A percentile compares a stretch with the other conserved stretches of the same genome.
These are phyloP conservation scores for Dolomedes plantarius DNA, from an alignment of 2,888 invertebrate genomes.

Conservation along the genomic window DNA sequence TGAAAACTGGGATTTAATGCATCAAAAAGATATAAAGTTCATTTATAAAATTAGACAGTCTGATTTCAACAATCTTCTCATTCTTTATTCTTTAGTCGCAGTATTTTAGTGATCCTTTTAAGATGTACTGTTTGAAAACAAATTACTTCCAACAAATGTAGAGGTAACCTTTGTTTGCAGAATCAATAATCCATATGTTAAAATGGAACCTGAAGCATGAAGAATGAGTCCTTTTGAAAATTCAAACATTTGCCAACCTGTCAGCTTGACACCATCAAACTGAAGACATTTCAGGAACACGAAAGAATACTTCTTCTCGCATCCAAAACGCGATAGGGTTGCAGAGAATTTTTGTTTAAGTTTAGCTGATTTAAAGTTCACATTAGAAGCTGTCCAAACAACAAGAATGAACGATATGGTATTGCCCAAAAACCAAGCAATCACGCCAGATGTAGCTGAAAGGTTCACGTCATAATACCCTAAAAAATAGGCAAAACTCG, in stretches of 20 bases:
- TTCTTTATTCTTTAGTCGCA: too few species aligned
- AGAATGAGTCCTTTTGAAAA: constrained; percentile 34
- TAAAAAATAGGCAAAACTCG: constrained; percentile 31
- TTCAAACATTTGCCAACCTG: constrained; percentile 50
- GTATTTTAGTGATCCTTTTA: too few species aligned
- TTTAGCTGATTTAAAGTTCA: not conserved
- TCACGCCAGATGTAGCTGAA: not conserved
- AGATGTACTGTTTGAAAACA: too few species aligned
- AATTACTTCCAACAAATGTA: not conserved
- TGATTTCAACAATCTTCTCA: too few species aligned
- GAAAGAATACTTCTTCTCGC: too few species aligned
- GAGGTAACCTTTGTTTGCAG: constrained; percentile 12
- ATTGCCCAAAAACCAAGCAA: constrained; percentile 19
- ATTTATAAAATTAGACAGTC: too few species aligned
- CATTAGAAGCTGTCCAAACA: constrained; percentile 28
- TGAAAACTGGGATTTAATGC: too few species aligned
- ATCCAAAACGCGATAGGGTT: not conserved
- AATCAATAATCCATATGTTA: constrained; percentile 45
- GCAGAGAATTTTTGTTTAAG: constrained; percentile 17
- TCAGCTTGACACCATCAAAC: constrained; percentile 19
- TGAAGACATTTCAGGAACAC: not conserved
- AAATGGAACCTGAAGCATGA: constrained; percentile 20
- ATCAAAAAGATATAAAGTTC: too few species aligned
- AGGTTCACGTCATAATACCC: constrained; percentile 26
- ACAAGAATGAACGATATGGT: constrained; percentile 21